Evolutionary conservation across 2,113 vertebrate species (phyloP).

Genomic region (Pomatostomus ruficeps): DNA sequence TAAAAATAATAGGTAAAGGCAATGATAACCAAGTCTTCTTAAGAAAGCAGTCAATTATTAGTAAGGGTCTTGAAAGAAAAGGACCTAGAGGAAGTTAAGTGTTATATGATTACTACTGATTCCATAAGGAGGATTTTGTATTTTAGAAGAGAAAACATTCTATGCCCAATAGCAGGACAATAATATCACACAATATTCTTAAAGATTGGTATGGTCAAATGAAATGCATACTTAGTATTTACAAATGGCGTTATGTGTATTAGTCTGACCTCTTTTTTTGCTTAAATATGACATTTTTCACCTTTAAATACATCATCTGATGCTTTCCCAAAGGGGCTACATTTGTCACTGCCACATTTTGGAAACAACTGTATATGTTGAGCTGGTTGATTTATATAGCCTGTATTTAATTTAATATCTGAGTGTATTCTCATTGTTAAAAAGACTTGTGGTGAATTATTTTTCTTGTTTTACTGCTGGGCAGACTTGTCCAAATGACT

Average conservation of each 20-base stretch:
- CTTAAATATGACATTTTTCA: background rate
- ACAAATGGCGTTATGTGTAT: background rate
- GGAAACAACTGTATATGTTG: background rate
- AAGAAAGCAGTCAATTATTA: background rate
- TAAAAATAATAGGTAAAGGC: background rate
- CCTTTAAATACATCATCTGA: background rate
- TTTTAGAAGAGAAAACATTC: background rate
- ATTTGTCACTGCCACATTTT: background rate
- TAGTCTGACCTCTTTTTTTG: background rate
- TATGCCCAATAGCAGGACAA: background rate
- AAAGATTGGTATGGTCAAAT: background rate
- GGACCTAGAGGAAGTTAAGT: background rate
- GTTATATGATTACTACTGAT: background rate
- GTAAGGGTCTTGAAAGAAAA: background rate
- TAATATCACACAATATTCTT: background rate
- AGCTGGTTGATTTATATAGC: background rate
- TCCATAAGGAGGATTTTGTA: background rate
- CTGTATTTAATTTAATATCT: background rate
- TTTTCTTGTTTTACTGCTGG: background rate
- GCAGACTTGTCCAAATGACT: background rate
- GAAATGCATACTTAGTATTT: background rate
- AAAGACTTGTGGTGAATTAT: background rate
- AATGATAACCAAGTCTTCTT: background rate
- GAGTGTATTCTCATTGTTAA: background rate
- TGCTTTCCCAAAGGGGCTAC: background rate